phyloP scores from a whole-genome alignment of 2,888 invertebrate genomes.

The Panorpa germanica region DNA sequence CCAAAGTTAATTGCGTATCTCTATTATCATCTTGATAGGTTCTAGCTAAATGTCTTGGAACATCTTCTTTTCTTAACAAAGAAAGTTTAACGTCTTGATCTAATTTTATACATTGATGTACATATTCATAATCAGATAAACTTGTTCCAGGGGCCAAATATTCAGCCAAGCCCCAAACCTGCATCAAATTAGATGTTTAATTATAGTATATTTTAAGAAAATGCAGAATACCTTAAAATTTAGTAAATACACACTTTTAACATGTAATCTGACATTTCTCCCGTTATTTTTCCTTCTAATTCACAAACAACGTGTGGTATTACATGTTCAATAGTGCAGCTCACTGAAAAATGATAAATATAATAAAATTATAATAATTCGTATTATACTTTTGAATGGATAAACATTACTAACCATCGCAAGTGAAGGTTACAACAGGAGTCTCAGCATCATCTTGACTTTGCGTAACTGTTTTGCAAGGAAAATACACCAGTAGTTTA shows the following conservation, averaged over 20 bases:
- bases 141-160: slow-evolving; percentile 70
- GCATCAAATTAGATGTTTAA: slow-evolving; percentile 29
- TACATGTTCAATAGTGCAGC: slow-evolving; percentile 69
- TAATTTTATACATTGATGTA: slow-evolving; percentile 81
- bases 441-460: slow-evolving; percentile 32
- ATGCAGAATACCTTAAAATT: slow-evolving; percentile 5
- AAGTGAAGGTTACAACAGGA: slow-evolving; percentile 79
- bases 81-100: slow-evolving; percentile 69
- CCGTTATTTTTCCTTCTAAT: slow-evolving; percentile 50
- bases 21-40: slow-evolving; percentile 66
- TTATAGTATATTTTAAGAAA: slow-evolving; percentile 6
- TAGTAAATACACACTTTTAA: slow-evolving; percentile 26
- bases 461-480: slow-evolving; percentile 25
- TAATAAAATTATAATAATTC: slow-evolving; percentile 6
- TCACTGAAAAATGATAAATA: slow-evolving; percentile 38
- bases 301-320: slow-evolving; percentile 69
- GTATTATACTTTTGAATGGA: not conserved
- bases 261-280: slow-evolving; percentile 45
- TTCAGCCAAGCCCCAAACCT: slow-evolving; percentile 78
- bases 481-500: slow-evolving; percentile 67
- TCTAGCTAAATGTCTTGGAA: slow-evolving; percentile 51
- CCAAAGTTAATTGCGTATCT: slow-evolving; percentile 52
- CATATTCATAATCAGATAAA: slow-evolving; percentile 80
- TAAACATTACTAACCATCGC: slow-evolving; percentile 50
- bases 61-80: slow-evolving; percentile 42